Conservation (phyloP, 2,113 vertebrate species). For the mouse (Mus musculus) region GRCm39 chrX:14974001-14974500, state of each 20-base stretch:
- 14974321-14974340: not conserved
- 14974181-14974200: not conserved
- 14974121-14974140: not conserved
- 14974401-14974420: slow-evolving; percentile 43
- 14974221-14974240: slow-evolving; percentile 17
- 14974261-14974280: not conserved
- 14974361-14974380: slow-evolving; percentile 13
- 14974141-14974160: not conserved
- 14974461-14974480: not conserved
- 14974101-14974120: slow-evolving; percentile 38
- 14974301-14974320: not conserved
- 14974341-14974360: not conserved
- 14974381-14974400: slow-evolving; percentile 3
- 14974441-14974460: slow-evolving; percentile 15
- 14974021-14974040: slow-evolving; percentile 61
- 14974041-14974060: slow-evolving; percentile 50
- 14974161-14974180: not conserved
- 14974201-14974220: not conserved
- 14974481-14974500: slow-evolving; percentile 4
- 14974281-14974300: not conserved
- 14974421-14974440: not conserved
- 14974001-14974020: slow-evolving; percentile 57
- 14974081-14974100: slow-evolving; percentile 13
- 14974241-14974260: not conserved
- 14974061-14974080: slow-evolving; percentile 6